These are phyloP conservation scores for Bradypus variegatus DNA, from an alignment of 2,797 vertebrate genomes.

Conservation along the genomic window DNA sequence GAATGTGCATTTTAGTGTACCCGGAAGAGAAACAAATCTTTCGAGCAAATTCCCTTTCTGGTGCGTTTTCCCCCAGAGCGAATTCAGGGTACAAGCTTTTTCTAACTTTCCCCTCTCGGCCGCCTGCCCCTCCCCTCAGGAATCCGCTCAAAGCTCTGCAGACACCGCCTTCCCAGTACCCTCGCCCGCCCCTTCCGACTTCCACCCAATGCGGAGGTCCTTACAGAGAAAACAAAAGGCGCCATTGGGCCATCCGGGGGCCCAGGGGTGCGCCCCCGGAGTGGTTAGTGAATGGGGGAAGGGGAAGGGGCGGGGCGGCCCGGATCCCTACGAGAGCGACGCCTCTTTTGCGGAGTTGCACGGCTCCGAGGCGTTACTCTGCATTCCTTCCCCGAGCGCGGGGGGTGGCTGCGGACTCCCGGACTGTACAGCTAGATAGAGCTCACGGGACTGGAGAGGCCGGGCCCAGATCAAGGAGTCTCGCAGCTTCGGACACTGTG, in stretches of 20 bases:
- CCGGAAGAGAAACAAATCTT: constrained; percentile 42
- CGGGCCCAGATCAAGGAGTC: constrained; percentile 33
- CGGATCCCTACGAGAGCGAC: constrained; percentile 23
- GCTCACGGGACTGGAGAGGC: not conserved
- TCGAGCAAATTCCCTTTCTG: constrained; percentile 44
- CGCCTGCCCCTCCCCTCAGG: constrained; percentile 53
- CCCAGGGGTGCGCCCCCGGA: constrained; percentile 69
- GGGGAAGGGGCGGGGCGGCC: constrained; percentile 60
- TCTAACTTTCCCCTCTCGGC: constrained; percentile 57
- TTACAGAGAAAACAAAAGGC: constrained; percentile 79
- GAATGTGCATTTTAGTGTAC: constrained; percentile 9
- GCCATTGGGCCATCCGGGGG: constrained; percentile 76
- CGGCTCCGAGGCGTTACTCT: constrained; percentile 48
- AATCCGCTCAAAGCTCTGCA: constrained; percentile 62
- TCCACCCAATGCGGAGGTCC: constrained; percentile 75
- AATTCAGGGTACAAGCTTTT: constrained; percentile 58
- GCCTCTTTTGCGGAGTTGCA: constrained; percentile 65
- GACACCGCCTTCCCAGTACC: constrained; percentile 29
- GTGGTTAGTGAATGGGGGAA: constrained; percentile 84
- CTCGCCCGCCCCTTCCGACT: constrained; percentile 50
- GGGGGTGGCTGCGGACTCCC: not conserved
- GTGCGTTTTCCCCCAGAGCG: not conserved
- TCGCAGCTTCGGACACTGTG: not conserved
- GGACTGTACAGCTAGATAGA: not conserved
- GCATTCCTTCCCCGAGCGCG: constrained; percentile 14